A percentile compares a stretch with the other conserved stretches of the same genome.
Evolutionary conservation across 2,113 vertebrate genomes (phyloP).

Genomic region (Panthera tigris): DNA sequence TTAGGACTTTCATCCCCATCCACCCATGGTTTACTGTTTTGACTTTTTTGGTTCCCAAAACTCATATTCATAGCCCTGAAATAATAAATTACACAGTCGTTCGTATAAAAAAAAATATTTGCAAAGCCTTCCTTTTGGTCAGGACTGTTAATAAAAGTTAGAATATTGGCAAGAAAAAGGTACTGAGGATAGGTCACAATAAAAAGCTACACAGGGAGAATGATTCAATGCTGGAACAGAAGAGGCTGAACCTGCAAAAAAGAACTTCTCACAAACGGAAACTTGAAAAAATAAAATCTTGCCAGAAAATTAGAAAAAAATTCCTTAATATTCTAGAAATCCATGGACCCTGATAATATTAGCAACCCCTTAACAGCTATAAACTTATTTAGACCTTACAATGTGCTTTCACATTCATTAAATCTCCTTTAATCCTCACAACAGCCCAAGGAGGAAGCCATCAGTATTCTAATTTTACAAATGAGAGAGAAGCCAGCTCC

Average conservation of each 20-base stretch:
- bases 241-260: neutral
- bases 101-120: slow-evolving; percentile 36
- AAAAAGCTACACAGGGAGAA: neutral
- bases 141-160: slow-evolving; percentile 36
- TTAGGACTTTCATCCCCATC: neutral
- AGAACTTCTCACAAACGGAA: slow-evolving; percentile 34
- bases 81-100: slow-evolving; percentile 42
- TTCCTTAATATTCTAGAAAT: slow-evolving; percentile 36
- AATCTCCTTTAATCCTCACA: slow-evolving; percentile 39
- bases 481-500: neutral
- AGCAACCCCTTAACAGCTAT: slow-evolving; percentile 8
- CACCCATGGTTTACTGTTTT: neutral
- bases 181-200: neutral
- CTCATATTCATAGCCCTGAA: neutral
- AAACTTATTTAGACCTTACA: slow-evolving; percentile 31
- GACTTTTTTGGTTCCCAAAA: neutral
- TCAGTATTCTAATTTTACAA: slow-evolving; percentile 15
- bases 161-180: slow-evolving; percentile 50
- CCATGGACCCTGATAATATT: slow-evolving; percentile 7
- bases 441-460: neutral
- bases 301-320: slow-evolving; percentile 42
- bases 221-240: slow-evolving; percentile 46
- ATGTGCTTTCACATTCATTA: slow-evolving; percentile 30
- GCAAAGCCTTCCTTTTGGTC: slow-evolving; percentile 38
- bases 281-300: slow-evolving; percentile 41